Evolutionary conservation across 2,797 vertebrate species (phyloP).

Genomic region (Anguilla pacifica): DNA sequence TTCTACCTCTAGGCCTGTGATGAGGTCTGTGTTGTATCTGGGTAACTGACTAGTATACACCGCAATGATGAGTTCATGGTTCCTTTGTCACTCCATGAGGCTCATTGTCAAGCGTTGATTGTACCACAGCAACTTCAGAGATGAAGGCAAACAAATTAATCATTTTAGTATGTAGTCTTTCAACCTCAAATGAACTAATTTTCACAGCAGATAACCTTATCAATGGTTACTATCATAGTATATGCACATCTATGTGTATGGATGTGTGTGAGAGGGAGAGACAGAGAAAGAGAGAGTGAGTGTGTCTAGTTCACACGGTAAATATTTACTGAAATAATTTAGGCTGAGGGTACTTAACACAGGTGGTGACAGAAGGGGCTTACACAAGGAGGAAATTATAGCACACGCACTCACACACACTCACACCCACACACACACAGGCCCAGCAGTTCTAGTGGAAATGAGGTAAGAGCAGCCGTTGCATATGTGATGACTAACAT

Average conservation of each 20-base stretch:
- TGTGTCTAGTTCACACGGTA: neutral
- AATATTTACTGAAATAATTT: neutral
- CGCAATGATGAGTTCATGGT: neutral
- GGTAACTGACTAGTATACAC: neutral
- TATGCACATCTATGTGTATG: neutral
- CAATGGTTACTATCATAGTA: neutral
- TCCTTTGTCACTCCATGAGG: neutral
- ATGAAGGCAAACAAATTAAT: neutral
- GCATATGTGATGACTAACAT: conserved; percentile 41
- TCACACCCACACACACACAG: neutral
- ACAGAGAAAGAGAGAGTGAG: neutral
- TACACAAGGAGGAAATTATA: conserved; percentile 12
- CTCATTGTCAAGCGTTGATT: neutral
- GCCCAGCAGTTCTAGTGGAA: neutral
- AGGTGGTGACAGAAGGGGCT: conserved; percentile 11
- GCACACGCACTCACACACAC: neutral
- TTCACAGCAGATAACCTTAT: neutral
- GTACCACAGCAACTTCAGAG: neutral
- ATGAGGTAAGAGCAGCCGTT: conserved; percentile 36
- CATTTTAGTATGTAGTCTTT: neutral
- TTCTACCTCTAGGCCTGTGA: neutral
- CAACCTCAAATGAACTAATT: neutral
- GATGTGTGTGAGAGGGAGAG: no score
- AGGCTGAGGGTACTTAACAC: neutral
- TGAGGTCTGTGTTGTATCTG: neutral